Evolutionary conservation across 2,888 invertebrate species (phyloP).

Genomic region (Agrotis ipsilon): DNA sequence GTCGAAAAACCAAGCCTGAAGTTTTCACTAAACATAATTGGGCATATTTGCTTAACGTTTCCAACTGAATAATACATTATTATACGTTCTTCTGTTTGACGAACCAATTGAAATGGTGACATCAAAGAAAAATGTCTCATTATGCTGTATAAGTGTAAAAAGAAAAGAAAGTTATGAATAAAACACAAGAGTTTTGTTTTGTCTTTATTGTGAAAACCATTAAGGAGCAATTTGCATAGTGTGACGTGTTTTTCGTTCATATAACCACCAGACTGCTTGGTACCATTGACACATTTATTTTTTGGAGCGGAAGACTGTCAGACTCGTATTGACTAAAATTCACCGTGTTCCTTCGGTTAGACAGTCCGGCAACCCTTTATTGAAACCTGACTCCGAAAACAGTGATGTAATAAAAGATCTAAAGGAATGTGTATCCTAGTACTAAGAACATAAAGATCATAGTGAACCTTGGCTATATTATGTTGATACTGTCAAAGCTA

Average conservation of each 20-base stretch:
- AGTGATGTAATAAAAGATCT: too few species aligned
- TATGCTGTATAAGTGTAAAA: conserved; percentile 39
- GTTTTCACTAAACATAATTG: conserved; percentile 51
- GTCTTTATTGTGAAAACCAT: conserved; percentile 51
- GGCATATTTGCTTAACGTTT: conserved; percentile 47
- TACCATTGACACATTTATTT: too few species aligned
- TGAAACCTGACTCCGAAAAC: too few species aligned
- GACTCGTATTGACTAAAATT: too few species aligned
- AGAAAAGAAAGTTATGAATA: conserved; percentile 47
- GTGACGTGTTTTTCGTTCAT: too few species aligned
- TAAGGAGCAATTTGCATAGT: not conserved
- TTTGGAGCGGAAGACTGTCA: too few species aligned
- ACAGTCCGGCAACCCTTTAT: too few species aligned
- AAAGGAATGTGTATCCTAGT: not conserved
- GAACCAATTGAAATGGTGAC: conserved; percentile 45
- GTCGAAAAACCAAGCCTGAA: not conserved
- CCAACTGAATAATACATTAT: conserved; percentile 57
- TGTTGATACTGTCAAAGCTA: too few species aligned
- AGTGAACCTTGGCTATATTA: too few species aligned
- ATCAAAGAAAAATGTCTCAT: conserved; percentile 45
- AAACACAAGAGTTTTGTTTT: conserved; percentile 39
- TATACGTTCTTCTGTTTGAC: conserved; percentile 38
- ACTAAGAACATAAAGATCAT: not conserved
- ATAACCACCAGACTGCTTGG: too few species aligned
- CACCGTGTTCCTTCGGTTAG: too few species aligned